Evolutionary conservation across 2,113 vertebrate genomes (phyloP).

Genomic region (Phrynosoma platyrhinos): DNA sequence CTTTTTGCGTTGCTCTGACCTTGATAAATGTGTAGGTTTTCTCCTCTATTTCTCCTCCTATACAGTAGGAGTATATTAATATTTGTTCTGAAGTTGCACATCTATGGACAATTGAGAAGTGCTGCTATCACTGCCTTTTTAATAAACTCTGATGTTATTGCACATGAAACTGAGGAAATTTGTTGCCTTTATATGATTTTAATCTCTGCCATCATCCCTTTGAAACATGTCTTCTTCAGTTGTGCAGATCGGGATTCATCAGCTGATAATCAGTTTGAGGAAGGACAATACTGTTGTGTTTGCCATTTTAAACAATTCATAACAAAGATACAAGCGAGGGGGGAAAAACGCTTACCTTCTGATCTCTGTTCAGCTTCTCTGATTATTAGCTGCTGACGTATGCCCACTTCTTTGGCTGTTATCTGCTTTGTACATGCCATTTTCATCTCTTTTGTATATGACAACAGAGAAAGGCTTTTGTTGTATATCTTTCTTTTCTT

Average conservation of each 20-base stretch:
- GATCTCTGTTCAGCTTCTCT: constrained; percentile 47
- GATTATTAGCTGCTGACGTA: constrained; percentile 64
- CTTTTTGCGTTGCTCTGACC: not conserved
- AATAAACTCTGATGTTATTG: constrained; percentile 12
- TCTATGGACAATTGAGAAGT: constrained; percentile 3
- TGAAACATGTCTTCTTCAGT: constrained; percentile 35
- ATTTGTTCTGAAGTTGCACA: constrained; percentile 1
- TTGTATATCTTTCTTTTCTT: constrained; percentile 43
- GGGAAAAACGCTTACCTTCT: constrained; percentile 16
- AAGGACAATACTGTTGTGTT: constrained; percentile 5
- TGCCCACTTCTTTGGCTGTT: constrained; percentile 59
- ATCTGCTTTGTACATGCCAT: constrained; percentile 66
- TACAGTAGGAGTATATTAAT: not conserved
- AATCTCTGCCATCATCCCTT: constrained; percentile 32
- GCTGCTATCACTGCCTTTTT: not conserved
- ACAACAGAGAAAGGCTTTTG: constrained; percentile 56
- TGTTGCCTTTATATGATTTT: constrained; percentile 30
- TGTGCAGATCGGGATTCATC: not conserved
- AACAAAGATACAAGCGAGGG: constrained; percentile 9
- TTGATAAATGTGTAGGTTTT: not conserved
- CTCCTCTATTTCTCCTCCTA: not conserved
- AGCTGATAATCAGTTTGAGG: not conserved
- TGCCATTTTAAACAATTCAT: constrained; percentile 14
- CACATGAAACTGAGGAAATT: constrained; percentile 7
- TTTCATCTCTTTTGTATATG: constrained; percentile 65